A percentile compares a stretch with the other conserved stretches of the same genome.
Conservation (phyloP, 2,113 vertebrate species). For the Xenopus borealis region DNA sequence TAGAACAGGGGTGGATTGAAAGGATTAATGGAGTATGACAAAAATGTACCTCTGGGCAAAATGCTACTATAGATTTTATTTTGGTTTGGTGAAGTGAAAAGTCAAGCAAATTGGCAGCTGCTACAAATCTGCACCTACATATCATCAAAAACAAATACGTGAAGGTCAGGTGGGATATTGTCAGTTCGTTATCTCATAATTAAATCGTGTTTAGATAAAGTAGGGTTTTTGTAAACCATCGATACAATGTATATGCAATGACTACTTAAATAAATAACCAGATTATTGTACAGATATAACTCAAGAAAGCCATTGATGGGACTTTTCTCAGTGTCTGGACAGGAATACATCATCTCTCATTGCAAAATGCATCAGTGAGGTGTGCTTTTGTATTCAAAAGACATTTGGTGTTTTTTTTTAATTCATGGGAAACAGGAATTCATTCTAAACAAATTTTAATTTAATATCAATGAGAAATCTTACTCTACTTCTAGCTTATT, state of each 20-base stretch:
- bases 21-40: slow-evolving; percentile 84
- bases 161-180: slow-evolving; percentile 49
- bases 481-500: too few relatives aligned
- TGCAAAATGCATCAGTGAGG: too few relatives aligned
- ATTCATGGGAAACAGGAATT: too few relatives aligned
- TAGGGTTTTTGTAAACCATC: neutral
- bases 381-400: too few relatives aligned
- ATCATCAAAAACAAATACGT: slow-evolving; percentile 49
- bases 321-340: too few relatives aligned
- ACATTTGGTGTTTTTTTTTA: too few relatives aligned
- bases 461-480: too few relatives aligned
- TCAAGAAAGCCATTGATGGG: neutral
- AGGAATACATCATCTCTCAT: too few relatives aligned
- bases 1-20: slow-evolving; percentile 67
- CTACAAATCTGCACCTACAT: slow-evolving; percentile 51
- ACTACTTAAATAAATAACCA: neutral
- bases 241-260: slow-evolving; percentile 9
- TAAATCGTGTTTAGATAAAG: slow-evolving; percentile 11
- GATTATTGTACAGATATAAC: neutral
- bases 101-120: slow-evolving; percentile 55
- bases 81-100: slow-evolving; percentile 58
- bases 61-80: slow-evolving; percentile 75
- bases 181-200: slow-evolving; percentile 55
- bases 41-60: slow-evolving; percentile 74
- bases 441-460: too few relatives aligned